Base-by-base conservation (phyloP, 2,888 invertebrate species). In the Agrochola litura region DNA sequence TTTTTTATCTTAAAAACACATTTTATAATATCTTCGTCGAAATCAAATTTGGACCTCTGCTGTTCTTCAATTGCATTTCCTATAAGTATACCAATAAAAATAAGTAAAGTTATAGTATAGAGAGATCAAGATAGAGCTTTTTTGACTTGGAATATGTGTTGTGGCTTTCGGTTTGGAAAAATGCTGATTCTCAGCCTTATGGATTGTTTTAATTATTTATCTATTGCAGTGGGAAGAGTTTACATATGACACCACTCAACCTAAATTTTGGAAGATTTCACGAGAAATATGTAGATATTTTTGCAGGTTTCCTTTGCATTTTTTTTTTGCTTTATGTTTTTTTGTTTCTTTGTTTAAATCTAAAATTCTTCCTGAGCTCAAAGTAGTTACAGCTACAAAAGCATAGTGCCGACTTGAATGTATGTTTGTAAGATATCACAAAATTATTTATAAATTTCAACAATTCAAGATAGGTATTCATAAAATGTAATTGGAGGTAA, bases 401-500 rank as follows among this genome's bases (percentile, higher is more conserved):
- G 14, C 37, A 46, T n/a, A 30, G n/a, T 22, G 6, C 14, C 2
- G 2, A 52, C 6, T 60, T 41, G 6, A 30, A 41, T 25, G 19
- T 41, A 52, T 56, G 22, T 30, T 43, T 64, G 14, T 16, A n/a
- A 37, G 22, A 22, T 41, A 14, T n/a, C 30, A 43, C 14, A 66
- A 60, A n/a, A 49, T n/a, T 58, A 76, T 69, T 60, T 30, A 66
- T 72, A 46, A 54, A 83, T 75, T 76, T 22, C 46, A 65, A 78
- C 74, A 73, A 81, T 70, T 73, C 68, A 73, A 78, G 9, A 54
- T 63, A 60, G 41, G 22, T 78, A 76, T 76, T 74, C 56, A 81
- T 85, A 83, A 87, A 87, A 82, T 88, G 83, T 87, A 85, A 87
- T 87, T 88, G 84, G 80, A 86, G 77, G 86, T 87, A 87, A 86